Conservation (phyloP, 2,113 vertebrate genomes). For the Glaucidium brasilianum region DNA sequence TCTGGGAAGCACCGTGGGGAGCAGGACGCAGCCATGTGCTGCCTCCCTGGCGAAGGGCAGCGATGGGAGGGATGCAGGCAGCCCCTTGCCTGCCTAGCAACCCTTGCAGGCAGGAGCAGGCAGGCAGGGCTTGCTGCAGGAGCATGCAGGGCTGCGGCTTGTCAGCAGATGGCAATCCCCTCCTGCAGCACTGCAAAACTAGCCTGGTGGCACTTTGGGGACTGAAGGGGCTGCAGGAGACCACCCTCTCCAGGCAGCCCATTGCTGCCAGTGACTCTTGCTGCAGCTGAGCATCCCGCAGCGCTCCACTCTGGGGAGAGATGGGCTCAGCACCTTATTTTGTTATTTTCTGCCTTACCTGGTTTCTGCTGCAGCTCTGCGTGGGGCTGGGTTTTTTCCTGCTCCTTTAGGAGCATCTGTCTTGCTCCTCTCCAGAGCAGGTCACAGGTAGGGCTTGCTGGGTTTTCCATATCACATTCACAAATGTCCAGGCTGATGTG, state of each 20-base stretch:
- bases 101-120: background rate
- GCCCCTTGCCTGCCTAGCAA: background rate
- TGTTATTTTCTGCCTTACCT: fast-evolving
- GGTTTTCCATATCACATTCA: background rate
- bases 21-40: fast-evolving
- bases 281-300: background rate
- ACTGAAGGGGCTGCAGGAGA: background rate
- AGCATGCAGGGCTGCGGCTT: conserved; percentile 19
- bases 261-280: background rate
- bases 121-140: background rate
- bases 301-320: fast-evolving
- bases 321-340: fast-evolving
- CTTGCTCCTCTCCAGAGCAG: background rate
- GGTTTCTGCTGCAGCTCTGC: background rate
- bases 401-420: fast-evolving
- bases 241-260: background rate
- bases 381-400: background rate
- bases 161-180: conserved; percentile 57
- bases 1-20: background rate
- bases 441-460: fast-evolving
- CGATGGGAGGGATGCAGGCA: background rate
- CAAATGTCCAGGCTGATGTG: background rate
- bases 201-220: background rate
- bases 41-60: background rate
- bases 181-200: background rate